Evolutionary conservation across 2,888 invertebrate genomes (phyloP), one percentile per base, ranked within the genome.

Genomic region (Agrypnus murinus): DNA sequence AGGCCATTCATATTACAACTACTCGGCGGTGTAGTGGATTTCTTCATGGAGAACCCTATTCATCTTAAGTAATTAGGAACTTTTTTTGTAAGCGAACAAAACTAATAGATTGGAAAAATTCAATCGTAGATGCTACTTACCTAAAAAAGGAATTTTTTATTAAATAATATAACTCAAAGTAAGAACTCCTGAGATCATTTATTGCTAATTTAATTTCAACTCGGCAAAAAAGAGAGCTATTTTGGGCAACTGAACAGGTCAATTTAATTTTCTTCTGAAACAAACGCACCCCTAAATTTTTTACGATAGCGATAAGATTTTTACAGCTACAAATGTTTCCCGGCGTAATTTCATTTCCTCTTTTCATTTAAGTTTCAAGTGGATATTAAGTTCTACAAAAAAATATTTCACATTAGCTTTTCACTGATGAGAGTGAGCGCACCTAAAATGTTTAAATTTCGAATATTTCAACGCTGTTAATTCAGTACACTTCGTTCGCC

Each of bases 191-290:
- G 34, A 25, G 25, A 40, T 38, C 38, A 63, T 64, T 53, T 40
- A 40, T 19, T 40, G 43, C 40, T 57, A 65, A 65, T 65, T 55
- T 32, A 34, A 57, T 57, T 57, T 38, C 34, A 64, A 55, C 12
- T 46, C 48, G 12, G 45, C 40, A 38, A 59, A 65, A 59, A 64
- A 57, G 38, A 66, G 32, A 60, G 31, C 59, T 38, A 50, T 66
- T 66, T 66, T 59, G 19, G 66, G 59, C 43, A 19, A 50, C 40
- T 66, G 58, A 59, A 50, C 66, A 50, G 50, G 66, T 66, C 50
- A 58, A 66, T 59, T 66, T 66, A 59, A 59, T 59, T 66, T 66
- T 59, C 59, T 38, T 58, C 32, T 5, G 55, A 46, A 57, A 65
- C 45, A 65, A 65, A 57, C 45, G 55, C 46, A 43, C 55, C 46